These are phyloP conservation scores for Urocyon cinereoargenteus DNA, from an alignment of 2,797 vertebrate genomes.

Conservation along the genomic window DNA sequence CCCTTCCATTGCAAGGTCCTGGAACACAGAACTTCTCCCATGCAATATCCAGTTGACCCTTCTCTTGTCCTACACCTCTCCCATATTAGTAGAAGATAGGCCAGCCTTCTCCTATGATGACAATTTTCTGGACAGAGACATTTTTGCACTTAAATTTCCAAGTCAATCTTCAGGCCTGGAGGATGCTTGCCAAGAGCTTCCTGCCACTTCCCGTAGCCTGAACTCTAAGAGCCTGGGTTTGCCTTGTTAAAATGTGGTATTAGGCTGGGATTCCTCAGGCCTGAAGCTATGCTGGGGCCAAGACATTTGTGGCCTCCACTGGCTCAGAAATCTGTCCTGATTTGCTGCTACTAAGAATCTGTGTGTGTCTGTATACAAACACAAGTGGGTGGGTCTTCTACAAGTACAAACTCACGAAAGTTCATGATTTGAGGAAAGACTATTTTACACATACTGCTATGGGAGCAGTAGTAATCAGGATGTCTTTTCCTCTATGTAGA, in stretches of 20 bases:
- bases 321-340: slow-evolving; percentile 61
- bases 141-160: slow-evolving; percentile 56
- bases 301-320: slow-evolving; percentile 74
- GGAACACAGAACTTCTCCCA: neutral
- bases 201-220: slow-evolving; percentile 73
- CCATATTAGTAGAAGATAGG: neutral
- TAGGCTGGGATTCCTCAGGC: slow-evolving; percentile 72
- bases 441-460: neutral
- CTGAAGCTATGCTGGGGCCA: slow-evolving; percentile 60
- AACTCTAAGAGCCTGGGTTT: slow-evolving; percentile 78
- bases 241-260: slow-evolving; percentile 82
- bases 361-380: slow-evolving; percentile 14
- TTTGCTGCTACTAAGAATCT: slow-evolving; percentile 55
- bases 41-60: neutral
- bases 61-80: neutral
- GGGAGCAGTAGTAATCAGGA: neutral
- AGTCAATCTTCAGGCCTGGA: slow-evolving; percentile 48
- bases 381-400: neutral
- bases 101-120: slow-evolving; percentile 1
- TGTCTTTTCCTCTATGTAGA: neutral
- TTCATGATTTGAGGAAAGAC: slow-evolving; percentile 23
- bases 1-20: neutral
- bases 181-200: slow-evolving; percentile 70
- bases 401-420: slow-evolving; percentile 25
- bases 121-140: slow-evolving; percentile 67